Percentiles rank a stretch among this genome's conserved stretches.
These are phyloP conservation scores for Tachystola acroxantha DNA, from an alignment of 2,888 invertebrate genomes.

Conservation along the genomic window DNA sequence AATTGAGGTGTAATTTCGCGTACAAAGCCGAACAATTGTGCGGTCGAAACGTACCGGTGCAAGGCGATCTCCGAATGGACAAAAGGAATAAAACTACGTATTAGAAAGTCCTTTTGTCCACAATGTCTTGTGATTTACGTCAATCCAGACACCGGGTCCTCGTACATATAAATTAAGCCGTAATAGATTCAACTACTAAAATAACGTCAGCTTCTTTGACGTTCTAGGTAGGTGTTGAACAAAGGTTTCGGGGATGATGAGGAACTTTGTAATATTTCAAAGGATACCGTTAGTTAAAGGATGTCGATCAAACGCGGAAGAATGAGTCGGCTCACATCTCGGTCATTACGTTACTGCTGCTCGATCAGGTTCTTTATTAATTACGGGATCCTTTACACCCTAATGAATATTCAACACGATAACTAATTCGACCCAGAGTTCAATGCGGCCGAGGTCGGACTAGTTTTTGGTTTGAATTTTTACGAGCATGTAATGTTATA, in stretches of 20 bases:
- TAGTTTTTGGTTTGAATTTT: slow-evolving; percentile 55
- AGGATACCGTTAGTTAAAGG: slow-evolving; percentile 40
- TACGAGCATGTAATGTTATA: slow-evolving; percentile 67
- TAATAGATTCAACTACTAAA: slow-evolving; percentile 32
- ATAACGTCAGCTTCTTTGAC: slow-evolving; percentile 28
- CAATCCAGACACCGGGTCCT: slow-evolving; percentile 40
- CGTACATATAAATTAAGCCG: slow-evolving; percentile 39
- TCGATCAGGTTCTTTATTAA: slow-evolving; percentile 52
- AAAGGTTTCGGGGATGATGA: slow-evolving; percentile 30
- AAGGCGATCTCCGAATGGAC: slow-evolving; percentile 35
- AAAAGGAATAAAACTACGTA: slow-evolving; percentile 46
- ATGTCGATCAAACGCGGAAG: slow-evolving; percentile 34
- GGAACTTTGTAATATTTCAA: slow-evolving; percentile 35
- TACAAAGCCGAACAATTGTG: slow-evolving; percentile 47
- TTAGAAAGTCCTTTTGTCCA: slow-evolving; percentile 56
- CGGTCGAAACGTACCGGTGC: slow-evolving; percentile 42
- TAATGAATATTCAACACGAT: slow-evolving; percentile 55
- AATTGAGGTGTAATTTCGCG: slow-evolving; percentile 66
- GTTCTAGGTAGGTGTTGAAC: slow-evolving; percentile 37
- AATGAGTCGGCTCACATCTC: slow-evolving; percentile 29
- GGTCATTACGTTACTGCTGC: slow-evolving; percentile 43
- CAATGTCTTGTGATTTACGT: slow-evolving; percentile 47
- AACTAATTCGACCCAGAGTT: slow-evolving; percentile 43
- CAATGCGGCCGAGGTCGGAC: slow-evolving; percentile 33
- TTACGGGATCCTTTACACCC: slow-evolving; percentile 51